phyloP scores from a whole-genome alignment of 1,140 invertebrate species.

The Diuraphis noxia region DNA sequence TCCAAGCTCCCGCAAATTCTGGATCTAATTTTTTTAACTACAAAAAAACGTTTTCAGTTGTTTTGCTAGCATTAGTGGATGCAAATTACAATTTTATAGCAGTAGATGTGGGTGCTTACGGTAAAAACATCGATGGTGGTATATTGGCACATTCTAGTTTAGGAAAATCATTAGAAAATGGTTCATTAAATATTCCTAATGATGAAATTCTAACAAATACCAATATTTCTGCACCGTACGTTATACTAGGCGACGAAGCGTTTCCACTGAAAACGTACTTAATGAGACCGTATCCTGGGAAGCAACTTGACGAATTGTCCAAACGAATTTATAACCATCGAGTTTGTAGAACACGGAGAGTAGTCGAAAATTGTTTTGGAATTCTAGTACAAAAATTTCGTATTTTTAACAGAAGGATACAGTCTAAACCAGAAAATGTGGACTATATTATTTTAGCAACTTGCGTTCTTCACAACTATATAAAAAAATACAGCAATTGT shows the following conservation, averaged over 20 bases:
- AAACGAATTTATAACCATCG: slow-evolving; percentile 60
- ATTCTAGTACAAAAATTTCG: slow-evolving; percentile 56
- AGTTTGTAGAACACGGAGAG: slow-evolving; percentile 56
- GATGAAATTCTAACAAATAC: background rate
- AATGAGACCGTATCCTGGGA: slow-evolving; percentile 56
- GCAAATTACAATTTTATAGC: slow-evolving; percentile 62
- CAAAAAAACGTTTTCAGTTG: slow-evolving; percentile 62
- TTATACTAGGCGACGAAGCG: slow-evolving; percentile 60
- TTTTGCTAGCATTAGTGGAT: slow-evolving; percentile 63
- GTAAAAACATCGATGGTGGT: slow-evolving; percentile 60
- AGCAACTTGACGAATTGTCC: slow-evolving; percentile 38
- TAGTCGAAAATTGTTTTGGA: slow-evolving; percentile 61
- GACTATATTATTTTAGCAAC: slow-evolving; percentile 46
- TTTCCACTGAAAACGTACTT: slow-evolving; percentile 59
- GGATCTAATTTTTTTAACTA: slow-evolving; percentile 62
- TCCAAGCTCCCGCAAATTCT: slow-evolving; percentile 59
- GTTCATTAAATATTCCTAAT: slow-evolving; percentile 20
- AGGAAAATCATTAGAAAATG: slow-evolving; percentile 53
- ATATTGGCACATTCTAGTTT: slow-evolving; percentile 28
- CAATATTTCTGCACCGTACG: slow-evolving; percentile 47
- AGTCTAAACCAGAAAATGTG: slow-evolving; percentile 54
- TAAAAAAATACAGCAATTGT: no score
- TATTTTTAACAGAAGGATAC: slow-evolving; percentile 53
- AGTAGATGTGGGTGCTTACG: slow-evolving; percentile 62
- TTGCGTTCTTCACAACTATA: no score